Conservation (phyloP, 2,888 invertebrate genomes). For the Stramonita haemastoma region DNA sequence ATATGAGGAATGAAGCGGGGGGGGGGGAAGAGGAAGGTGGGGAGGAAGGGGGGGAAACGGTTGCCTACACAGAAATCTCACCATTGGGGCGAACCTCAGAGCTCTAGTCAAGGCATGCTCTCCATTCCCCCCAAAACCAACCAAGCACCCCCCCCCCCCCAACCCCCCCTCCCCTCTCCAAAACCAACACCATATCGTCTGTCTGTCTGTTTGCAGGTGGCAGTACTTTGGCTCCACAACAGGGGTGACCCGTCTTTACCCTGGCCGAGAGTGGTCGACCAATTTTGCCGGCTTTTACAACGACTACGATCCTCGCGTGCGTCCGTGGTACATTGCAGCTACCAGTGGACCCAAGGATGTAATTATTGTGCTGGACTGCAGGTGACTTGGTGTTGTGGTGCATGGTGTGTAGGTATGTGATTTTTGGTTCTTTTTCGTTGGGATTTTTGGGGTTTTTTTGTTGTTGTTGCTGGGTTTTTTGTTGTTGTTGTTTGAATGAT, state of each 20-base stretch:
- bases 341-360: constrained; percentile 78
- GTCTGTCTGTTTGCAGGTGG: constrained; percentile 67
- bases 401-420: neutral
- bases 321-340: constrained; percentile 78
- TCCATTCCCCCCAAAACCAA: too few species aligned
- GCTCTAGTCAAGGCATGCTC: too few species aligned
- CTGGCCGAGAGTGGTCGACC: constrained; percentile 78
- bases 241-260: constrained; percentile 75
- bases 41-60: too few species aligned
- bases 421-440: neutral
- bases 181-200: neutral
- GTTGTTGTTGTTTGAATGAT: neutral
- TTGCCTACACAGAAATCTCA: too few species aligned
- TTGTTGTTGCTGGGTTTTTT: neutral
- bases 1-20: too few species aligned
- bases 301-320: constrained; percentile 77
- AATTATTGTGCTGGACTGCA: constrained; percentile 78
- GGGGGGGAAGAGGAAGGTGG: too few species aligned
- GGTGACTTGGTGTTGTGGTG: constrained; percentile 60
- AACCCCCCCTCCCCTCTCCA: too few species aligned
- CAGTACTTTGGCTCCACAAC: constrained; percentile 78
- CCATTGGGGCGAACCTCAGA: too few species aligned
- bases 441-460: neutral
- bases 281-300: constrained; percentile 79
- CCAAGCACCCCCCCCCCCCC: too few species aligned